Evolutionary conservation across 2,888 invertebrate genomes (phyloP).

Genomic region (Drosophila conformis): DNA sequence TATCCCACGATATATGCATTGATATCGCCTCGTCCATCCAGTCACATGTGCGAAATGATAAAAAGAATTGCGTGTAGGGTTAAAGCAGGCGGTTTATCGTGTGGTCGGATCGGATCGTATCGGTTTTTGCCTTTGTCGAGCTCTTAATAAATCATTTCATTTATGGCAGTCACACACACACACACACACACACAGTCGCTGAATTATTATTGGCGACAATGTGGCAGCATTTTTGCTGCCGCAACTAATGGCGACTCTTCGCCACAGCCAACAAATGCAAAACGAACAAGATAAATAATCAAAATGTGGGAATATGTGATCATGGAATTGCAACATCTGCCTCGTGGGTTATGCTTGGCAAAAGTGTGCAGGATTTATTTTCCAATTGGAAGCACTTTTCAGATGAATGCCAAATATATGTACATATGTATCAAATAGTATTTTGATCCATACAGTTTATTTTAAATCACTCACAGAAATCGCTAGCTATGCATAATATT

Average conservation of each 20-base stretch:
- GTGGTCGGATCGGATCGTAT: conserved; percentile 40
- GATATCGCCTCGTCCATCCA: conserved; percentile 10
- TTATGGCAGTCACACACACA: conserved; percentile 55
- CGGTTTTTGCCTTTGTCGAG: conserved; percentile 15
- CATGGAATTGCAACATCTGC: conserved; percentile 25
- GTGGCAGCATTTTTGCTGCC: conserved; percentile 61
- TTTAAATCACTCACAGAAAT: neutral
- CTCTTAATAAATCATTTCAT: conserved; percentile 71
- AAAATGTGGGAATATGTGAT: conserved; percentile 4
- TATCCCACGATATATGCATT: conserved; percentile 30
- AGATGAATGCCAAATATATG: conserved; percentile 1
- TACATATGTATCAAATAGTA: neutral
- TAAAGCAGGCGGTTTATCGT: conserved; percentile 21
- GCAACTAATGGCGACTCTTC: conserved; percentile 3
- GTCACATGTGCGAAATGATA: conserved; percentile 13
- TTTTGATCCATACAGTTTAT: neutral
- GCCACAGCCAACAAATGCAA: conserved; percentile 23
- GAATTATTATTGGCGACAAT: conserved; percentile 79
- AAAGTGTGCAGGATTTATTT: conserved; percentile 2
- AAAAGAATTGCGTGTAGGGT: conserved; percentile 22
- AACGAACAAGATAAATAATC: conserved; percentile 11
- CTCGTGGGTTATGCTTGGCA: neutral
- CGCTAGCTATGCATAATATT: neutral
- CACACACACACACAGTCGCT: conserved; percentile 35
- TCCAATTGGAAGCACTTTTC: neutral